A percentile compares a stretch with the other conserved stretches of the same genome.
phyloP scores from a whole-genome alignment of 53 echinoderm and acorn worm genomes.

The Astropecten irregularis region DNA sequence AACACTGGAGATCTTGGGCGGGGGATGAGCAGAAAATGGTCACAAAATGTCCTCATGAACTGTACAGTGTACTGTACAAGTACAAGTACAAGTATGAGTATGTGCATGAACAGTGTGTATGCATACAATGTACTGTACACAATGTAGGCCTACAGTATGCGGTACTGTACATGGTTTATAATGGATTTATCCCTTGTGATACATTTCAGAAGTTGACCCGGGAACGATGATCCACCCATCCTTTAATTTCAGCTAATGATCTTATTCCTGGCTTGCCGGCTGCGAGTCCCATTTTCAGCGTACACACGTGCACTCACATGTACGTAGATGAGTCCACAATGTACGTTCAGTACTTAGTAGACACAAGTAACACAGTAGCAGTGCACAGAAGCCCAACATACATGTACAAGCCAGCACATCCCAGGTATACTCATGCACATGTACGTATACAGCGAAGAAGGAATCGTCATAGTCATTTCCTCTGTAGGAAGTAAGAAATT shows the following conservation, averaged over 20 bases:
- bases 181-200: not conserved
- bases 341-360: too few species aligned
- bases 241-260: slow-evolving; percentile 1
- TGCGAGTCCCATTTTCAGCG: not conserved
- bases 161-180: too few species aligned
- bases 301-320: not conserved
- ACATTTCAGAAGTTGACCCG: not conserved
- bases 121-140: too few species aligned
- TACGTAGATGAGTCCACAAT: not conserved
- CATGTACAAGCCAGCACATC: not conserved
- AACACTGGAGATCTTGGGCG: not conserved
- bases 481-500: slow-evolving; percentile 59
- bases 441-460: not conserved
- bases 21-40: too few species aligned
- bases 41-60: too few species aligned
- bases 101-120: too few species aligned
- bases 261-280: slow-evolving; percentile 25
- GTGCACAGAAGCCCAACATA: not conserved
- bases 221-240: slow-evolving; percentile 4
- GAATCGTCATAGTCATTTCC: slow-evolving; percentile 53
- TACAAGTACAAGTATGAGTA: too few species aligned
- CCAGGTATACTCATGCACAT: too few species aligned
- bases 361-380: slow-evolving; percentile 4
- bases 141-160: too few species aligned
- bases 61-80: too few species aligned